Base-by-base conservation (phyloP, 1,140 invertebrate genomes). In the Rhynchophorus ferrugineus region DNA sequence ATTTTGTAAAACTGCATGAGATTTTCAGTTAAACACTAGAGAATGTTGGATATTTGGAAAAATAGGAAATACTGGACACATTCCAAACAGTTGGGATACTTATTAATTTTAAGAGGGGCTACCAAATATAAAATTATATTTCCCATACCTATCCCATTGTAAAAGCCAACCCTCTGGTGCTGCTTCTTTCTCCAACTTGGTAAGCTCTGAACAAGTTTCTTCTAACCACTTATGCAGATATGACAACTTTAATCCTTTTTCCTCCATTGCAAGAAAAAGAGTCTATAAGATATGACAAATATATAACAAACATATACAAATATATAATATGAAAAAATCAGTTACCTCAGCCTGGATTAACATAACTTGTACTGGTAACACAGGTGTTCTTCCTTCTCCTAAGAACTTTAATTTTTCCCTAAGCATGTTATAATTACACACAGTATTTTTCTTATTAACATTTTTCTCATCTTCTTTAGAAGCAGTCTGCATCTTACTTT, bases 131-230 rank as follows among this genome's bases (percentile, higher is more conserved):
- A 1, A 24, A 41, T 41, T 39, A 20, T 24, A 50, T 21, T 16
- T 18, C 39, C 58, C 76, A 69, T 85, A 86, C 83, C 82, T 85
- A 79, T 84, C 79, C 84, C 84, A 86, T 57, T 81, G 76, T 68
- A 82, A 80, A 43, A 75, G 72, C 82, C 83, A 86, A 58, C 82
- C 82, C 19, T 71, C 66, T 7, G 83, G 82, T n/a, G 80, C 77
- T 7, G 80, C 80, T 29, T 75, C 75, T 63, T 76, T 69, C 66
- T 82, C 80, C 47, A 80, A 71, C 58, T 77, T 72, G 59, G 69
- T 70, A 61, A 84, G 64, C 70, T 83, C 75, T 56, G 73, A 67
- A 63, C 75, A 74, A 8, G 76, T 79, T 36, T 73, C 73, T 24
- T 71, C 70, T 50, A 85, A 66, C 76, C 81, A 83, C 33, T 74